These are phyloP conservation scores for Cotesia glomerata DNA, from an alignment of 1,140 invertebrate genomes.

Conservation along the genomic window DNA sequence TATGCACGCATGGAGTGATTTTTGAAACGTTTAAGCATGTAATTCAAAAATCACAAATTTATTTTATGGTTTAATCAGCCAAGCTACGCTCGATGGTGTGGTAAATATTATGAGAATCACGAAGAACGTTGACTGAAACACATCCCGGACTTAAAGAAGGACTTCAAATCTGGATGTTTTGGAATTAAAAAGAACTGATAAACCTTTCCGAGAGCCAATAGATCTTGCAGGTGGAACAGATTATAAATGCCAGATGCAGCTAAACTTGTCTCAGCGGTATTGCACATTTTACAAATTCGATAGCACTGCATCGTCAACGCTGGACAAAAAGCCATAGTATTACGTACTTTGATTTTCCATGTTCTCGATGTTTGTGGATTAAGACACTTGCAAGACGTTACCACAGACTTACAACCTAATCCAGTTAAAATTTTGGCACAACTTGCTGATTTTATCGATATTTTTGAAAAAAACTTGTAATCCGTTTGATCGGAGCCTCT, in stretches of 20 bases:
- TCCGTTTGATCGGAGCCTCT: constrained; percentile 15
- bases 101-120: constrained; percentile 17
- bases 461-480: constrained; percentile 9
- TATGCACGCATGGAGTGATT: constrained; percentile 38
- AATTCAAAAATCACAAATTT: constrained; percentile 38
- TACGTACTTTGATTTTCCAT: not conserved
- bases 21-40: constrained; percentile 37
- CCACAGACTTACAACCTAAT: no score
- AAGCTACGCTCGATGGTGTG: constrained; percentile 31
- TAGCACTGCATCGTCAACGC: constrained; percentile 36
- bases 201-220: constrained; percentile 41
- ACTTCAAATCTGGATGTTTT: constrained; percentile 38
- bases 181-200: constrained; percentile 36
- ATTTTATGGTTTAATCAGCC: constrained; percentile 39
- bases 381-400: no score
- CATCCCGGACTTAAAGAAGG: constrained; percentile 37
- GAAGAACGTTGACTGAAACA: constrained; percentile 35
- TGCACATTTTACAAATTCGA: constrained; percentile 36
- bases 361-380: no score
- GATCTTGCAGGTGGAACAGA: constrained; percentile 44
- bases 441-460: not conserved
- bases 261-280: constrained; percentile 8
- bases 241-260: constrained; percentile 38
- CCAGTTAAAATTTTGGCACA: no score
- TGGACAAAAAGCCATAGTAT: constrained; percentile 30